Base-by-base conservation (phyloP, 2,113 vertebrate species). In the Parus major region DNA sequence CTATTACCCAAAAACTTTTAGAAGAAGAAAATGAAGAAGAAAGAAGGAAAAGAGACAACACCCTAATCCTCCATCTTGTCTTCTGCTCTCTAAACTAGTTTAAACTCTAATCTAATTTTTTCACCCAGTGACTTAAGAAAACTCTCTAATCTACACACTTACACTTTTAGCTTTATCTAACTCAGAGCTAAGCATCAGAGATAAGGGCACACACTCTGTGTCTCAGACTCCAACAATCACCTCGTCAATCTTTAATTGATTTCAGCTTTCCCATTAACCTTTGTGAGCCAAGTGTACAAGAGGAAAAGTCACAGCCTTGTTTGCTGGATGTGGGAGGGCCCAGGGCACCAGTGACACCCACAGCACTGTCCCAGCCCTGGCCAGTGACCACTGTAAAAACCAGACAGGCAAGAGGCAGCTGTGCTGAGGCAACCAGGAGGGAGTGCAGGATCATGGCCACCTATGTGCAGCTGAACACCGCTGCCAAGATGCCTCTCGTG, bases 401-500 rank as follows among this genome's bases (percentile, higher is more conserved):
- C 31, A 22, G 24, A 31, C 0, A 1, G 35, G 21, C 53, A 42
- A 53, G 44, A 78, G 28, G 44, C 1, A 1, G 29, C 66, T 29
- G 50, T 42, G 17, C 27, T 5, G 25, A 27, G 23, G 12, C 59
- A 53, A 2, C 4, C 47, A 44, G 70, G 50, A 49, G 5, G 0
- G 33, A 1, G 1, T 4, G 56, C 56, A 63, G 75, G 41, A 56
- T 5, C 1, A 99, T 98, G 98, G 97, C 93, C 0, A 95, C 69
- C 14, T 87, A 95, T 2, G 33, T 99, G 59, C 98, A 97, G 82
- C 97, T 99, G 6, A 97, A 91, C 94, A 98, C 88, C 10, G 93
- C 96, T 2, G 97, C 97, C 9, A 97, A 97, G 49, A 98, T 99
- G 96, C 98, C 99, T 28, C 72, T 98, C 11, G 1, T 99, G 49